Percentiles rank a stretch among this genome's conserved stretches.
phyloP scores from a whole-genome alignment of 2,113 vertebrate genomes.

The Phrynosoma platyrhinos region DNA sequence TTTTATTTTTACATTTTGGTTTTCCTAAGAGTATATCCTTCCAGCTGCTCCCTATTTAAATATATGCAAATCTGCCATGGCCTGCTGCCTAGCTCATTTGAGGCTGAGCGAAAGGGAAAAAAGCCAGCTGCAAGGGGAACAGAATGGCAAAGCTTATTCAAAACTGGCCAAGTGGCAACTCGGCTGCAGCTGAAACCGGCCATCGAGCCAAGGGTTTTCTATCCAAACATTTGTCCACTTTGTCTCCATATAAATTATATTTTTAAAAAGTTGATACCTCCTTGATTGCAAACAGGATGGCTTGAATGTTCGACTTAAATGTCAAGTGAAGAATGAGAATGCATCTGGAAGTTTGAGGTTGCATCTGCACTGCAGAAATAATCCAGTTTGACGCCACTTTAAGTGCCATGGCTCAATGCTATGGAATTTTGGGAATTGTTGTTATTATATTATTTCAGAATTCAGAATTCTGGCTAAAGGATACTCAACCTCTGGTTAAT shows the following conservation, averaged over 20 bases:
- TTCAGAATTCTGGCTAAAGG: no score
- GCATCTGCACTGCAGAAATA: no score
- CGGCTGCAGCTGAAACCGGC: not conserved
- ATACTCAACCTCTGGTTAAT: no score
- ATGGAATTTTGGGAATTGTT: no score
- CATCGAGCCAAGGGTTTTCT: not conserved
- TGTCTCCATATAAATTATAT: constrained; percentile 40
- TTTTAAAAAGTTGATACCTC: constrained; percentile 57
- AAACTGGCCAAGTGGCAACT: not conserved
- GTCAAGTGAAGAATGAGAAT: not conserved
- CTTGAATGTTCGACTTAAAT: not conserved
- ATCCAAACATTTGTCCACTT: constrained; percentile 54
- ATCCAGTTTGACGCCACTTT: not conserved
- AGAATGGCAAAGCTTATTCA: not conserved
- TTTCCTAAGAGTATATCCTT: constrained; percentile 13
- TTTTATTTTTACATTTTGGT: not conserved
- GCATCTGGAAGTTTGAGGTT: not conserved
- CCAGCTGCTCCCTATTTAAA: constrained; percentile 17
- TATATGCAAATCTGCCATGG: constrained; percentile 12
- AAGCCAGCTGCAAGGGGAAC: not conserved
- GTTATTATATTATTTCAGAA: no score
- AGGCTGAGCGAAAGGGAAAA: not conserved
- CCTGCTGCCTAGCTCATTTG: not conserved
- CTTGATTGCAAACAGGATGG: not conserved
- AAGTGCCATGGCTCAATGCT: no score